Conservation (phyloP, 2,797 vertebrate species). For the Pogonophryne albipinna region DNA sequence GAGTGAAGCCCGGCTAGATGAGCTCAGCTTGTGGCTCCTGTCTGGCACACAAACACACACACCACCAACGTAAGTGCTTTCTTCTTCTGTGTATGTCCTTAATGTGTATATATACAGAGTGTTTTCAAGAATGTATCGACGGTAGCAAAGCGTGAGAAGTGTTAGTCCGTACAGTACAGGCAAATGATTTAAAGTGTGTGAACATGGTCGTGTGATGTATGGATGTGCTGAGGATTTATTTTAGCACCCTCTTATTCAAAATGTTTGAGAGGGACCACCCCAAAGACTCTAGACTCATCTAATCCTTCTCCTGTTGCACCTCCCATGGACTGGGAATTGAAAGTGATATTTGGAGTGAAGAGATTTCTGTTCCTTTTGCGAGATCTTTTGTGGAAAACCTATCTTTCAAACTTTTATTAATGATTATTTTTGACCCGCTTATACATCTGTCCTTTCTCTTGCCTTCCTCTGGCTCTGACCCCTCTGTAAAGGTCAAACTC, state of each 20-base stretch:
- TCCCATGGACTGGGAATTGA: not conserved
- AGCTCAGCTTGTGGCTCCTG: conserved; percentile 64
- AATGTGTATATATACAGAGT: not conserved
- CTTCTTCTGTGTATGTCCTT: conserved; percentile 13
- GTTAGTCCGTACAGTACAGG: conserved; percentile 26
- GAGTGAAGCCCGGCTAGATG: conserved; percentile 62
- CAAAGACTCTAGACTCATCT: conserved; percentile 40
- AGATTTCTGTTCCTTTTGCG: not conserved
- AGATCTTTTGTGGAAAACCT: not conserved
- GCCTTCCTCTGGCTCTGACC: not conserved
- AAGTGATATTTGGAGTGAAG: not conserved
- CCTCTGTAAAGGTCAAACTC: conserved; percentile 14
- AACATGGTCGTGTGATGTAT: conserved; percentile 32
- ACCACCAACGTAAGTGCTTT: conserved; percentile 1
- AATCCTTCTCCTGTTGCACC: conserved; percentile 12
- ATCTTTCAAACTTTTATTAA: not conserved
- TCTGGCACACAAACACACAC: conserved; percentile 44
- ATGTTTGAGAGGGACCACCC: conserved; percentile 61
- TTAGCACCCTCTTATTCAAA: conserved; percentile 62
- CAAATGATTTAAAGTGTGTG: conserved; percentile 51
- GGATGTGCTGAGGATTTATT: conserved; percentile 48
- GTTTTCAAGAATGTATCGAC: conserved; percentile 38
- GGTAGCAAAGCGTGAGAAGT: not conserved
- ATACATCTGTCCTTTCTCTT: not conserved
- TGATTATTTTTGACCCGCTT: too few species aligned